Evolutionary conservation across 2,113 vertebrate species (phyloP).

Genomic region (Nannobrachium achirus): DNA sequence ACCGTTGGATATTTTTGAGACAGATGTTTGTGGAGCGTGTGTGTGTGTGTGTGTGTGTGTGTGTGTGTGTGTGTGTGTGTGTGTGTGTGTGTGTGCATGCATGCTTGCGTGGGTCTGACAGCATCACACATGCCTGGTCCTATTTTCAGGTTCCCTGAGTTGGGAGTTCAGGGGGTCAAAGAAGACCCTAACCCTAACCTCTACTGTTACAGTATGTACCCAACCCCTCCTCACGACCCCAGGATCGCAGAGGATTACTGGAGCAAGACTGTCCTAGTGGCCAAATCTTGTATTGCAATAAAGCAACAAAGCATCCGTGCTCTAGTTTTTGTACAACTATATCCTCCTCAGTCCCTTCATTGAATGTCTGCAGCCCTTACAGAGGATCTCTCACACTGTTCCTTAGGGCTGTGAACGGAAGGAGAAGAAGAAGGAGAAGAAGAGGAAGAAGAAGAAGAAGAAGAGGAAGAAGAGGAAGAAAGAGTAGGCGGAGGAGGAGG

Average conservation of each 20-base stretch:
- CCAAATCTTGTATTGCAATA: too few species aligned
- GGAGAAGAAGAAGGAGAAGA: too few species aligned
- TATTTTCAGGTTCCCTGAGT: conserved; percentile 46
- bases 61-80: conserved; percentile 23
- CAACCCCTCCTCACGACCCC: neutral
- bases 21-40: conserved; percentile 20
- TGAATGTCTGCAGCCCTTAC: conserved; percentile 35
- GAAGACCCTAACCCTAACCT: conserved; percentile 48
- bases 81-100: conserved; percentile 40
- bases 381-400: conserved; percentile 15
- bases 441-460: too few species aligned
- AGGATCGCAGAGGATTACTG: too few species aligned
- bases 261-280: too few species aligned
- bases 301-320: too few species aligned
- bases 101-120: too few species aligned
- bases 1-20: conserved; percentile 30
- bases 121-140: conserved; percentile 56
- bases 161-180: conserved; percentile 62
- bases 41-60: conserved; percentile 7
- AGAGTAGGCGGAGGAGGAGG: conserved; percentile 10
- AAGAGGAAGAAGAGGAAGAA: conserved; percentile 1
- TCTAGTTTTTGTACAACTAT: too few species aligned
- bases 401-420: conserved; percentile 6
- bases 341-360: conserved; percentile 2
- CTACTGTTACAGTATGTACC: conserved; percentile 6